A percentile compares a stretch with the other conserved stretches of the same genome.
These are phyloP conservation scores for Drosophila pruinosa DNA, from an alignment of 1,140 invertebrate species.

Conservation along the genomic window DNA sequence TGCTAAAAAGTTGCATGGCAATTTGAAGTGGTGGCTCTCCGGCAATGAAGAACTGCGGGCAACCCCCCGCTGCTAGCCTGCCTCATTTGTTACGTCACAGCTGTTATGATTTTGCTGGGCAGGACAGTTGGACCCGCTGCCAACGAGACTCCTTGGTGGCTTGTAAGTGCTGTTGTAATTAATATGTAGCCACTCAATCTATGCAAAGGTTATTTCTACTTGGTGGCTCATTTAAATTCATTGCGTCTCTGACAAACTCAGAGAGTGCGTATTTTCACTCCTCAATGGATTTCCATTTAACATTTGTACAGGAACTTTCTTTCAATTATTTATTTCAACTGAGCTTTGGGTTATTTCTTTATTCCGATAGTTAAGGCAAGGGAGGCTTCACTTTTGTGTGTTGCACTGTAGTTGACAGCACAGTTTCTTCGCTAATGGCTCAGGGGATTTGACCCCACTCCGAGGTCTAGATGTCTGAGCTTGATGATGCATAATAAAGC, in stretches of 20 bases:
- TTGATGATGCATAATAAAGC: slow-evolving; percentile 52
- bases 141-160: slow-evolving; percentile 40
- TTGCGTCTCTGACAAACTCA: slow-evolving; percentile 19
- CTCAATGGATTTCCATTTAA: slow-evolving; percentile 44
- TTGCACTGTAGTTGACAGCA: slow-evolving; percentile 67
- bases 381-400: slow-evolving; percentile 29
- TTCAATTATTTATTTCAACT: slow-evolving; percentile 57
- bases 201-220: slow-evolving; percentile 36
- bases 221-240: slow-evolving; percentile 69
- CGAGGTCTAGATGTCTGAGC: slow-evolving; percentile 6
- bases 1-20: slow-evolving; percentile 53
- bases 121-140: slow-evolving; percentile 26
- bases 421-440: slow-evolving; percentile 58
- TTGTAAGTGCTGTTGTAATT: slow-evolving; percentile 73
- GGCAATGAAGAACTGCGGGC: slow-evolving; percentile 25
- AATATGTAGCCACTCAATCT: slow-evolving; percentile 54
- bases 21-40: slow-evolving; percentile 70
- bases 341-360: slow-evolving; percentile 34
- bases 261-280: slow-evolving; percentile 38
- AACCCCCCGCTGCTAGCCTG: slow-evolving; percentile 31
- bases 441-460: slow-evolving; percentile 45
- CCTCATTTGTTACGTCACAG: slow-evolving; percentile 73
- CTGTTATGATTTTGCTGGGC: slow-evolving; percentile 65
- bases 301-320: slow-evolving; percentile 16
- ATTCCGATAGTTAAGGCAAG: slow-evolving; percentile 1